Base-by-base conservation (phyloP, 2,888 invertebrate species). In the Torymus tubicola region DNA sequence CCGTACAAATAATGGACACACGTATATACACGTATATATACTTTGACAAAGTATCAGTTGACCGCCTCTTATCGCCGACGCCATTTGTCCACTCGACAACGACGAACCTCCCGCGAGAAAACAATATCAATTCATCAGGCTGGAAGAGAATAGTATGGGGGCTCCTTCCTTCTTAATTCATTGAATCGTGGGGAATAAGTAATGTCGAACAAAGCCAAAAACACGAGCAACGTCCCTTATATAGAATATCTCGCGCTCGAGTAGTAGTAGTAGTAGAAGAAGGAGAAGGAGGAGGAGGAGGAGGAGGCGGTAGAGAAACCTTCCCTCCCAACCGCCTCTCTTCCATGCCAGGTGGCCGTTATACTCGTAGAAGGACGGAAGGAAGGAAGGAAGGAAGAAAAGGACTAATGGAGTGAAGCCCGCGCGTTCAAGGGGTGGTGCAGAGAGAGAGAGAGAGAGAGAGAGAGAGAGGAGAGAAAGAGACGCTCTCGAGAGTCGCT, bases 131-230 rank as follows among this genome's bases (percentile, higher is more conserved):
- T 70, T 61, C 64, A 57, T 70, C 63, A 42, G 31, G 31, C 31
- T 3, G 31, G 31, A 31, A 31, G 2, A 31, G 31, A 5, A 8
- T 31, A 31, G 31, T 31, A 8, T 8, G 8, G 31, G 31, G 31
- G 55, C 42, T 55, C 24, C 13, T 53, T 24, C 8, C 53, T 60
- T 13, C 12, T 53, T 31, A 67, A 68, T 68, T 77, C 71, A 81
- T 77, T 81, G 81, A 81, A 81, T 77, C 63, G 42, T 71, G 31
- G 31, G 31, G 69, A 81, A 77, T 77, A 77, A 81, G 81, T 73
- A 72, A 77, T 77, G 81, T 81, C 72, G 72, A 81, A 81, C 81
- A 81, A 81, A 81, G 77, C 81, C 81, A 67, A 81, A 77, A 81
- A 77, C 81, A 77, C 18, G 65, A 24, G 1, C 31, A 8, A 3